A percentile compares a stretch with the other conserved stretches of the same genome.
Conservation (phyloP, 2,797 vertebrate species). For the Tragelaphus eurycerus region DNA sequence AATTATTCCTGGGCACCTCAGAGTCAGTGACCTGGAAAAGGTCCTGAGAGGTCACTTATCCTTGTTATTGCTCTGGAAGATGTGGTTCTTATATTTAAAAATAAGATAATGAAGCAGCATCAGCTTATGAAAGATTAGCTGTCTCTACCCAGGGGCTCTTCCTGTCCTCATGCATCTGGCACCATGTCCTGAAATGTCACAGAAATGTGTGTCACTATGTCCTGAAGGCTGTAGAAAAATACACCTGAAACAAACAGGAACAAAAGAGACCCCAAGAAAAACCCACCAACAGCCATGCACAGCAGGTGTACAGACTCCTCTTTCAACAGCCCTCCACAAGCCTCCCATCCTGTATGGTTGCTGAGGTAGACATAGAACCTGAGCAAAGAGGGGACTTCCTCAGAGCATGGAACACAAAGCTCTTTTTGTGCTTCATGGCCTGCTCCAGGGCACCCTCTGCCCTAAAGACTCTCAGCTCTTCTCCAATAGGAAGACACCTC, state of each 20-base stretch:
- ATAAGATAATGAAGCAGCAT: background rate
- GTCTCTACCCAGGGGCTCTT: background rate
- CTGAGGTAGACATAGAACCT: background rate
- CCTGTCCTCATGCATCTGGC: background rate
- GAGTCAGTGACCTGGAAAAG: background rate
- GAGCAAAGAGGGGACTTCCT: background rate
- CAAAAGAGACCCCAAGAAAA: slow-evolving; percentile 34
- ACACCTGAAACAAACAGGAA: slow-evolving; percentile 48
- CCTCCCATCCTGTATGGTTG: background rate
- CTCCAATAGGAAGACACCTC: background rate
- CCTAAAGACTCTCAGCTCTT: background rate
- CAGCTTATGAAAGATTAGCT: background rate
- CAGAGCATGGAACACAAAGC: background rate
- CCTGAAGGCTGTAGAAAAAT: background rate
- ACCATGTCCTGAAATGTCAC: background rate
- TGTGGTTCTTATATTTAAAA: background rate
- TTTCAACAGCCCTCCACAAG: background rate
- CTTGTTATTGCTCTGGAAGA: background rate
- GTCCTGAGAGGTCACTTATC: background rate
- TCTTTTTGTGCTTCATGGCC: background rate
- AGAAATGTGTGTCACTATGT: slow-evolving; percentile 40
- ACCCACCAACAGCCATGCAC: slow-evolving; percentile 61
- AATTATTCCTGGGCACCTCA: background rate
- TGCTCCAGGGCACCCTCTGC: background rate
- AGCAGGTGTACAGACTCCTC: slow-evolving; percentile 33